Conservation (phyloP, 2,113 vertebrate species). For the Marcusenius ussheri region DNA sequence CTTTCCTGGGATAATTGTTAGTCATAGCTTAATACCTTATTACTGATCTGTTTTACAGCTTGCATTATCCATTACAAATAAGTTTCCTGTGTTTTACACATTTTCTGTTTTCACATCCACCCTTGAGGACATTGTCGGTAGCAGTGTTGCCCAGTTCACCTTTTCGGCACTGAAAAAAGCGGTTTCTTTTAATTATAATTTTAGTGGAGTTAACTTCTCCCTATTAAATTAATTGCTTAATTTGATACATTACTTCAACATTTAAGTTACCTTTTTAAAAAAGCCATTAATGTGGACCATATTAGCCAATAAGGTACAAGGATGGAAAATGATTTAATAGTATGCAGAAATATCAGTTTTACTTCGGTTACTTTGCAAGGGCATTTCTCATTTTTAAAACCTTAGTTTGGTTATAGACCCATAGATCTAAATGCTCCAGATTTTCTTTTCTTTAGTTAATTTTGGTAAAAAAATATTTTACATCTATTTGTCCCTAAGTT, state of each 20-base stretch:
- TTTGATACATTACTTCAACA: neutral
- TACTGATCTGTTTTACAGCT: neutral
- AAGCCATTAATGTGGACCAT: neutral
- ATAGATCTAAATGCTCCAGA: neutral
- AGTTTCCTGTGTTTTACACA: neutral
- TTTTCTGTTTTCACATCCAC: neutral
- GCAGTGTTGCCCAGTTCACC: neutral
- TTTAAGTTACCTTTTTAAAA: neutral
- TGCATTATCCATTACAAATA: neutral
- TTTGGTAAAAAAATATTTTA: neutral
- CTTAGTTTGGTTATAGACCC: neutral
- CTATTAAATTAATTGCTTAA: neutral
- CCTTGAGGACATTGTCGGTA: neutral
- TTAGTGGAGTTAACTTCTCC: neutral
- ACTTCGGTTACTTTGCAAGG: neutral
- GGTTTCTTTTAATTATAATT: neutral
- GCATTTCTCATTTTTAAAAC: neutral
- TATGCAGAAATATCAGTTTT: neutral
- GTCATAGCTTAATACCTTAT: constrained; percentile 5
- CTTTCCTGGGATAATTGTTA: neutral
- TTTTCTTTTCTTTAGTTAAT: neutral
- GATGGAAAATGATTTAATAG: neutral
- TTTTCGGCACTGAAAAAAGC: neutral
- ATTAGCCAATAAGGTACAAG: neutral
- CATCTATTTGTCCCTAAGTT: neutral